These are phyloP conservation scores for Scatophagus argus DNA, from an alignment of 2,113 vertebrate species.

Conservation along the genomic window DNA sequence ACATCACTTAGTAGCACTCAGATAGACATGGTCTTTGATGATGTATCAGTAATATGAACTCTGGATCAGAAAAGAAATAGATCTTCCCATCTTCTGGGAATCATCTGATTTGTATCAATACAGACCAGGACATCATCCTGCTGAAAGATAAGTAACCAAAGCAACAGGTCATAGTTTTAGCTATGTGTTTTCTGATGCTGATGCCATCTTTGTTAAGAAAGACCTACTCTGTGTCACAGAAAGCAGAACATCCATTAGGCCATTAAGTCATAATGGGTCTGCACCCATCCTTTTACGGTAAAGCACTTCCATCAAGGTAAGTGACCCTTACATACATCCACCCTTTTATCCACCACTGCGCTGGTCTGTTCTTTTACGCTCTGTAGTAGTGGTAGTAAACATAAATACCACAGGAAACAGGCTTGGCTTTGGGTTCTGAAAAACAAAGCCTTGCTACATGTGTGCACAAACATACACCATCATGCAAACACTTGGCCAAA, in stretches of 20 bases:
- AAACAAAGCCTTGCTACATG: neutral
- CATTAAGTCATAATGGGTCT: slow-evolving; percentile 27
- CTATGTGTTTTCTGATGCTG: neutral
- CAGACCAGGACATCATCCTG: neutral
- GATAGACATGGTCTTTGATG: slow-evolving; percentile 1
- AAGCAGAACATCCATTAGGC: slow-evolving; percentile 13
- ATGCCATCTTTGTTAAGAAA: slow-evolving; percentile 7
- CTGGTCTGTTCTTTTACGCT: neutral
- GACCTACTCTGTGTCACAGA: neutral
- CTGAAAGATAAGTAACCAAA: neutral
- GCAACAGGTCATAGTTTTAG: slow-evolving; percentile 9
- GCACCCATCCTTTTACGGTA: slow-evolving; percentile 23
- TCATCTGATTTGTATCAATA: neutral
- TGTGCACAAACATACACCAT: neutral
- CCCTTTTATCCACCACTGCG: neutral
- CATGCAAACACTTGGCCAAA: neutral
- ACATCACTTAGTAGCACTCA: slow-evolving; percentile 20
- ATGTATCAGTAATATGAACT: slow-evolving; percentile 6
- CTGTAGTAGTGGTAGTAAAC: slow-evolving; percentile 4
- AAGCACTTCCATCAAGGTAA: slow-evolving; percentile 17
- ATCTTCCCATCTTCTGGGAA: neutral
- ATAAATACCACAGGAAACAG: slow-evolving; percentile 27
- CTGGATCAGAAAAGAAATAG: neutral
- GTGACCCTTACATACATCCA: slow-evolving; percentile 1
- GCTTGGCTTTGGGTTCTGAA: slow-evolving; percentile 26